These are phyloP conservation scores for Drosophila lini DNA, from an alignment of 1,140 invertebrate genomes.

Conservation along the genomic window DNA sequence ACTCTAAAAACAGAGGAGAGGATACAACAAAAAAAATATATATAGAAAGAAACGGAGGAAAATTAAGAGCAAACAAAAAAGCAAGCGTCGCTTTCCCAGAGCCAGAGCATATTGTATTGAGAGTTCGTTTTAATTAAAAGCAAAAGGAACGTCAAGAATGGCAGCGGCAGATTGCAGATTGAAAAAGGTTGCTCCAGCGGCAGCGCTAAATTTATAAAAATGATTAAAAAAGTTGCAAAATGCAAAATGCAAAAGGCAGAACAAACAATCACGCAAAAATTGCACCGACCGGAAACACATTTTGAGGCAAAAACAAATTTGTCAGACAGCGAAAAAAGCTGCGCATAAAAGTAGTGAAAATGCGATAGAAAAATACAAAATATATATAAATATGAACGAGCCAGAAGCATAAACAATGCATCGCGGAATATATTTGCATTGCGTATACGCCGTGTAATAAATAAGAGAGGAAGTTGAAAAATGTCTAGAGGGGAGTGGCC, in stretches of 20 bases:
- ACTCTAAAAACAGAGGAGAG: slow-evolving; percentile 8
- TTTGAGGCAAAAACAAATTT: slow-evolving; percentile 32
- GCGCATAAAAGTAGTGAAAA: neutral
- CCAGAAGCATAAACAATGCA: slow-evolving; percentile 58
- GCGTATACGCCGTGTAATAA: slow-evolving; percentile 77
- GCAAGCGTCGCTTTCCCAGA: slow-evolving; percentile 46
- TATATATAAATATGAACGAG: slow-evolving; percentile 37
- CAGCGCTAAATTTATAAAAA: slow-evolving; percentile 68
- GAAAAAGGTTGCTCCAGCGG: slow-evolving; percentile 49
- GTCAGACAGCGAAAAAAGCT: slow-evolving; percentile 32
- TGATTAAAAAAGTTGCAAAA: slow-evolving; percentile 74
- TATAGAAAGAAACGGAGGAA: slow-evolving; percentile 37
- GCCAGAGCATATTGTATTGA: slow-evolving; percentile 76
- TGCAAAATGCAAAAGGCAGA: slow-evolving; percentile 59
- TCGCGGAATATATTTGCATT: slow-evolving; percentile 57
- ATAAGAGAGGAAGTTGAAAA: slow-evolving; percentile 55
- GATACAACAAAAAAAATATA: slow-evolving; percentile 20
- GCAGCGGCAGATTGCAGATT: slow-evolving; percentile 48
- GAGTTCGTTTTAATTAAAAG: slow-evolving; percentile 81
- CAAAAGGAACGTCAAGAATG: slow-evolving; percentile 58
- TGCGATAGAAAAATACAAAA: slow-evolving; percentile 1
- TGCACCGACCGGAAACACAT: slow-evolving; percentile 49
- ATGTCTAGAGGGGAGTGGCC: slow-evolving; percentile 24
- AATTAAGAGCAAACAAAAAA: slow-evolving; percentile 79
- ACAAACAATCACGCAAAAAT: slow-evolving; percentile 71